These are phyloP conservation scores for Cebus imitator DNA, from an alignment of 2,113 vertebrate species.

Conservation along the genomic window DNA sequence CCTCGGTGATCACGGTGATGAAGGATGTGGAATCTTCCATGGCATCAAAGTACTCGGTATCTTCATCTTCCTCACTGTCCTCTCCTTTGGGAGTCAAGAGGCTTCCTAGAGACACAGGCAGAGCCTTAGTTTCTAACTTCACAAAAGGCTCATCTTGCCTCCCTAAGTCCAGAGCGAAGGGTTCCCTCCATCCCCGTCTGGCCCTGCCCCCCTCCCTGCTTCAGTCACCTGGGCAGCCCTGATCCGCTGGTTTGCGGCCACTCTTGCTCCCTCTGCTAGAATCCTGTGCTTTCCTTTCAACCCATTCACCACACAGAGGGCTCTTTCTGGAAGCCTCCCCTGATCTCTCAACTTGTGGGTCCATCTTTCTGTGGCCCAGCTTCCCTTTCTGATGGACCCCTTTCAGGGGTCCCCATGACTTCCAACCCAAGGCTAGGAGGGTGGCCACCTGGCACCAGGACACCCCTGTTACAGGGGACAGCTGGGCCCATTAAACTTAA, in stretches of 20 bases:
- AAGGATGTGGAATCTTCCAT: conserved; percentile 98
- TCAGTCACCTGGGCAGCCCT: too few relatives aligned
- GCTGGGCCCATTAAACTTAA: background rate
- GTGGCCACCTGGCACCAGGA: background rate
- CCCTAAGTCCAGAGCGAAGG: background rate
- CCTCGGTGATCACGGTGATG: conserved; percentile 96
- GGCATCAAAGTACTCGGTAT: conserved; percentile 99
- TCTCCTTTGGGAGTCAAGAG: conserved; percentile 88
- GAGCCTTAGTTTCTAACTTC: background rate
- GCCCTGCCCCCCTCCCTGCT: too few relatives aligned
- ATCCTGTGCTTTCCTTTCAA: background rate
- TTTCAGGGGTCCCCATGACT: background rate
- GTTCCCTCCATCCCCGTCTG: rapidly evolving
- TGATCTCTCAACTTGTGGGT: background rate
- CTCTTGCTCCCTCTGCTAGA: background rate
- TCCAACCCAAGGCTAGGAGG: background rate
- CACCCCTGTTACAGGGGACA: background rate
- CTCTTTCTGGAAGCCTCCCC: background rate
- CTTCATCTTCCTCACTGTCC: conserved; percentile 99
- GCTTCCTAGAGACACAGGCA: conserved; percentile 45
- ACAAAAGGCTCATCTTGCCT: rapidly evolving
- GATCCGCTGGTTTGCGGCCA: too few relatives aligned
- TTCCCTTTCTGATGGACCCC: background rate
- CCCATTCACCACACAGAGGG: background rate
- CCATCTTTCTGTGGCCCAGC: background rate